A percentile compares a stretch with the other conserved stretches of the same genome.
Conservation (phyloP, 2,888 invertebrate species). For the Diaprepes abbreviatus region DNA sequence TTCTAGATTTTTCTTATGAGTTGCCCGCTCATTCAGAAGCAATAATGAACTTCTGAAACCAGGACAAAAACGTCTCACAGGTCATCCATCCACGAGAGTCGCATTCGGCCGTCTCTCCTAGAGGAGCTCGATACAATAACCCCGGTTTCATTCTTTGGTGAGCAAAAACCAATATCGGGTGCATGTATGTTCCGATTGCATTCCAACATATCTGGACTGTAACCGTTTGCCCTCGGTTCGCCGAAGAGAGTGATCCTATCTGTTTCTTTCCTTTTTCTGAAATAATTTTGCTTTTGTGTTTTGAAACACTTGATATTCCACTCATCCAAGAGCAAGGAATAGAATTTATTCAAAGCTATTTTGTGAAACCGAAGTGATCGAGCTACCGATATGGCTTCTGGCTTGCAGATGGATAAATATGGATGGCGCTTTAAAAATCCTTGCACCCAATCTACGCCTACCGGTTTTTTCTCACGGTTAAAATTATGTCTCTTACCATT, state of each 20-base stretch:
- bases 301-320: conserved; percentile 11
- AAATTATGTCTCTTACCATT: no score
- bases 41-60: conserved; percentile 46
- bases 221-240: conserved; percentile 51
- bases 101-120: conserved; percentile 43
- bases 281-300: conserved; percentile 15
- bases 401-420: conserved; percentile 65
- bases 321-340: conserved; percentile 5
- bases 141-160: conserved; percentile 45
- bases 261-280: background rate
- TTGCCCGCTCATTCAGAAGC: conserved; percentile 41
- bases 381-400: conserved; percentile 27
- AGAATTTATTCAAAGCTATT: conserved; percentile 33
- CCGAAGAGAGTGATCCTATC: background rate
- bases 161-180: conserved; percentile 37
- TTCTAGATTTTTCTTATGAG: conserved; percentile 54
- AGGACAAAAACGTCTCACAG: conserved; percentile 39
- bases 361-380: conserved; percentile 44
- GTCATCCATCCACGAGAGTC: conserved; percentile 38
- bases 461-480: conserved; percentile 46
- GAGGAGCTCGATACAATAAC: conserved; percentile 51
- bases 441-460: conserved; percentile 71
- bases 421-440: conserved; percentile 67
- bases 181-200: conserved; percentile 23
- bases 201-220: conserved; percentile 43